Percentiles rank a stretch among this genome's conserved stretches.
Conservation (phyloP, 2,888 invertebrate genomes). For the Caradrina kadenii region DNA sequence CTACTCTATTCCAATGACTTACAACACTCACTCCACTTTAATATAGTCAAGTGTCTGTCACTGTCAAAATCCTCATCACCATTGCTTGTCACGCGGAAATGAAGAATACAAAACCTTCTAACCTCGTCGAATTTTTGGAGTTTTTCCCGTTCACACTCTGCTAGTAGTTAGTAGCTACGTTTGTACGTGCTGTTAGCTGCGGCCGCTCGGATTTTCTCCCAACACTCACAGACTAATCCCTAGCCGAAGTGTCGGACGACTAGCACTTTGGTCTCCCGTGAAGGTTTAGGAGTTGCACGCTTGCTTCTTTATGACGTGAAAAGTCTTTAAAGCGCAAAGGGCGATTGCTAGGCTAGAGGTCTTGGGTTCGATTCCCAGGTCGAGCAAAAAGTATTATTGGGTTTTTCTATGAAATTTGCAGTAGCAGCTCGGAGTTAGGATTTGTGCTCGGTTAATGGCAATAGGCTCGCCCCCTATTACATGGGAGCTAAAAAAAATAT, state of each 20-base stretch:
- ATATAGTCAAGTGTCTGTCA: not conserved
- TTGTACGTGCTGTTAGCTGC: slow-evolving; percentile 63
- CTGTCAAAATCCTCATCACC: not conserved
- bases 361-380: too few species aligned
- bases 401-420: too few species aligned
- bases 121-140: not conserved
- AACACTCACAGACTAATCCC: slow-evolving; percentile 56
- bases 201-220: slow-evolving; percentile 65
- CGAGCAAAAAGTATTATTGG: too few species aligned
- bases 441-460: too few species aligned
- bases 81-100: not conserved
- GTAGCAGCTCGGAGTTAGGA: too few species aligned
- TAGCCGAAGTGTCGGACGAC: slow-evolving; percentile 60
- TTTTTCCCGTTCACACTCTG: not conserved
- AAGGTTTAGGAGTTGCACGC: slow-evolving; percentile 18
- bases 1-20: not conserved
- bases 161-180: slow-evolving; percentile 27
- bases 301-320: not conserved
- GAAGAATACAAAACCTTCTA: not conserved
- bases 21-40: not conserved
- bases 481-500: too few species aligned
- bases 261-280: slow-evolving; percentile 32
- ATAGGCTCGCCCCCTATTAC: too few species aligned
- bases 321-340: too few species aligned
- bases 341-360: too few species aligned